Evolutionary conservation across 2,113 vertebrate species (phyloP).

Genomic region (Salminus brasiliensis): DNA sequence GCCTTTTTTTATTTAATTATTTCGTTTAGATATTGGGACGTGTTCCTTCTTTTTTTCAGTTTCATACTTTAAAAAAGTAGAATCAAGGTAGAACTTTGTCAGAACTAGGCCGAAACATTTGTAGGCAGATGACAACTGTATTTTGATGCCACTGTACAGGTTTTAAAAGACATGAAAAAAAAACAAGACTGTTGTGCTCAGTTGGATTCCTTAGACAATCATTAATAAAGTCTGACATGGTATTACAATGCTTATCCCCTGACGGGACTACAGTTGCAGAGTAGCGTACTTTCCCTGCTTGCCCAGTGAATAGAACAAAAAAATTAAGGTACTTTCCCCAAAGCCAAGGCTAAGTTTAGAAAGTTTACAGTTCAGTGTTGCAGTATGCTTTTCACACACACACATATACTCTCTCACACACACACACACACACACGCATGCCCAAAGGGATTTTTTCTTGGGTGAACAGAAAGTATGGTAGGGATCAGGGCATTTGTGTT

Average conservation of each 20-base stretch:
- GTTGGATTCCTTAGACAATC: no score
- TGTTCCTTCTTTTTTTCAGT: no score
- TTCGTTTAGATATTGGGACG: no score
- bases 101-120: no score
- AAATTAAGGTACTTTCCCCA: constrained; percentile 1
- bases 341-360: neutral
- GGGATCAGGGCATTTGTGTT: neutral
- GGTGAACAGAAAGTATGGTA: neutral
- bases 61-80: no score
- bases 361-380: neutral
- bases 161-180: neutral
- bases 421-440: neutral
- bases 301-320: constrained; percentile 8
- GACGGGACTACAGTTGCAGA: neutral
- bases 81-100: no score
- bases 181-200: neutral
- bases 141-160: neutral
- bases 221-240: neutral
- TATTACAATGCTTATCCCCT: neutral
- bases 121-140: no score
- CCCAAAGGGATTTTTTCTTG: neutral
- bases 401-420: neutral
- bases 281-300: constrained; percentile 6
- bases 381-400: neutral
- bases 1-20: no score